Percentiles rank a stretch among this genome's conserved stretches.
phyloP scores from a whole-genome alignment of 2,113 vertebrate genomes.

The Haemorhous mexicanus region DNA sequence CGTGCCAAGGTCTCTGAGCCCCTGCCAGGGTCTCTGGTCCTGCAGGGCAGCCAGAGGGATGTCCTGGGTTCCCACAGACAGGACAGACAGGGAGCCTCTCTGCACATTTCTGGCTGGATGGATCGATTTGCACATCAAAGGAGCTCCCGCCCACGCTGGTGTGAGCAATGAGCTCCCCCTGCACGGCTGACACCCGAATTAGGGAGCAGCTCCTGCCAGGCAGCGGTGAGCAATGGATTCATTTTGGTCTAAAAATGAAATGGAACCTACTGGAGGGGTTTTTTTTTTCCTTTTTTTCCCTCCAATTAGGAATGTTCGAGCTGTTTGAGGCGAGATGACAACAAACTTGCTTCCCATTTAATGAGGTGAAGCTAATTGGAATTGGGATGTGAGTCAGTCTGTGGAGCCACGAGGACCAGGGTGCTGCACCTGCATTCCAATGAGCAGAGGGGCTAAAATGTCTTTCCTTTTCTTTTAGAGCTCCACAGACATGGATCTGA shows the following conservation, averaged over 20 bases:
- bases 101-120: background rate
- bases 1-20: too few relatives aligned
- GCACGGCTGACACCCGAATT: background rate
- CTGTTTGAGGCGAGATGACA: background rate
- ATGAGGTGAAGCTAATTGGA: conserved; percentile 3
- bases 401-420: background rate
- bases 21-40: too few relatives aligned
- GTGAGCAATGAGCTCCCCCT: background rate
- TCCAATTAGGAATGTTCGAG: background rate
- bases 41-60: too few relatives aligned
- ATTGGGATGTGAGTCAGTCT: background rate
- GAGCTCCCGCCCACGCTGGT: background rate
- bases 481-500: fast-evolving
- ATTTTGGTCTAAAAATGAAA: background rate
- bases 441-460: background rate
- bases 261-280: background rate
- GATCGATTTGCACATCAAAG: background rate
- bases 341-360: background rate
- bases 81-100: fast-evolving
- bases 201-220: background rate
- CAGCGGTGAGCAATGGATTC: background rate
- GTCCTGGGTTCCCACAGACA: too few relatives aligned
- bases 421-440: background rate
- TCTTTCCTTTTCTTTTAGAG: too few relatives aligned
- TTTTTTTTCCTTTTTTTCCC: background rate